A percentile compares a stretch with the other conserved stretches of the same genome.
Evolutionary conservation across 2,888 invertebrate species (phyloP).

Genomic region (Perizoma flavofasciatum): DNA sequence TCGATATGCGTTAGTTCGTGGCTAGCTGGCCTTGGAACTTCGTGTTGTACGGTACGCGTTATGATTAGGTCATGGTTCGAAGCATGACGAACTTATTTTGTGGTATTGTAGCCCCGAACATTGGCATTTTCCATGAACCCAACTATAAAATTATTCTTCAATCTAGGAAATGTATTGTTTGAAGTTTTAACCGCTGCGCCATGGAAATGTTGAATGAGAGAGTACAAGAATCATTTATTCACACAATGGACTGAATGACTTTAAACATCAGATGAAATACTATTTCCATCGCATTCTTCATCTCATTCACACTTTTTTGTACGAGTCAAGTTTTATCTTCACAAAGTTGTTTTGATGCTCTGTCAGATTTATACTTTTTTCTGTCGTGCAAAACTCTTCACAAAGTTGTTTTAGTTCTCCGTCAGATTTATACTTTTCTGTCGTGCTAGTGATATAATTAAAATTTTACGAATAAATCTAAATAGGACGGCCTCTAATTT

Average conservation of each 20-base stretch:
- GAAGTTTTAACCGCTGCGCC: background rate
- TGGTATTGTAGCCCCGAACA: conserved; percentile 13
- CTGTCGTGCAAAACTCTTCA: no score
- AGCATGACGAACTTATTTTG: conserved; percentile 28
- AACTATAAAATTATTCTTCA: background rate
- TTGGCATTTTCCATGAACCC: conserved; percentile 10
- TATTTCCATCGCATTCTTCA: background rate
- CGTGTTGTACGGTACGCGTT: conserved; percentile 46
- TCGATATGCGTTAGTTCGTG: conserved; percentile 50
- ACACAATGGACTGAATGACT: conserved; percentile 1
- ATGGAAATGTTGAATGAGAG: background rate
- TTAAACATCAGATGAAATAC: background rate
- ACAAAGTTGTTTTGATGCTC: no score
- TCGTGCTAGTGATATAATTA: no score
- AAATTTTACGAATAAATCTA: background rate
- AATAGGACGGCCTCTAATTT: conserved; percentile 9
- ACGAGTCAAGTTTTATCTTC: no score
- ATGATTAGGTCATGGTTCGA: conserved; percentile 61
- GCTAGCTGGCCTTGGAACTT: conserved; percentile 47
- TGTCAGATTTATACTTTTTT: no score
- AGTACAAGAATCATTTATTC: background rate
- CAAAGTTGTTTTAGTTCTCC: no score
- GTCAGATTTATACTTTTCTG: no score
- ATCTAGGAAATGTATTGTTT: background rate
- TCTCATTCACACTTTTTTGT: background rate